Percentiles rank a stretch among this genome's conserved stretches.
These are phyloP conservation scores for Mixornis gularis DNA, from an alignment of 2,113 vertebrate species.

Conservation along the genomic window DNA sequence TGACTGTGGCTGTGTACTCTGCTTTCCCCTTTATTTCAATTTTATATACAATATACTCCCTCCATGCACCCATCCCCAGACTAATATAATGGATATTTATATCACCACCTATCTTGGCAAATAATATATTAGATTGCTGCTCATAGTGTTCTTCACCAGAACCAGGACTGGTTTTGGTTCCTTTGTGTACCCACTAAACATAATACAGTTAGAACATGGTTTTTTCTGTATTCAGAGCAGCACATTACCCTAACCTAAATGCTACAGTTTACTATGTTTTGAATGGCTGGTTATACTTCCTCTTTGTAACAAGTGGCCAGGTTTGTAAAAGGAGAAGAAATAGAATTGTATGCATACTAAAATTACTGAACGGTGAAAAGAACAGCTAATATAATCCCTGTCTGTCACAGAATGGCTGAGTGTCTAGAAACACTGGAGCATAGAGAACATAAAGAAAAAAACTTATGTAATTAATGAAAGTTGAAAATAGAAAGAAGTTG, in stretches of 20 bases:
- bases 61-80: no score
- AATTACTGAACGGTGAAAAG: background rate
- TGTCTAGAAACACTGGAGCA: background rate
- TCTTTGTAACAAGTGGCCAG: background rate
- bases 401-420: background rate
- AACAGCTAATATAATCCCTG: background rate
- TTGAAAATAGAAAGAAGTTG: background rate
- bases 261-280: background rate
- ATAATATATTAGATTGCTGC: background rate
- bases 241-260: background rate
- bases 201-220: background rate
- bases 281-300: background rate
- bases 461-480: background rate
- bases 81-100: no score
- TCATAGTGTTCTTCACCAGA: background rate
- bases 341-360: background rate
- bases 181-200: background rate
- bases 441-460: background rate
- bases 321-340: background rate
- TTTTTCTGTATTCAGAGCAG: background rate
- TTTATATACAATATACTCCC: no score
- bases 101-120: background rate
- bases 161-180: background rate
- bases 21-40: no score
- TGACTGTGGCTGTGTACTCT: no score